Evolutionary conservation across 2,888 invertebrate genomes (phyloP).

Genomic region (Ichneumoninae sp.): DNA sequence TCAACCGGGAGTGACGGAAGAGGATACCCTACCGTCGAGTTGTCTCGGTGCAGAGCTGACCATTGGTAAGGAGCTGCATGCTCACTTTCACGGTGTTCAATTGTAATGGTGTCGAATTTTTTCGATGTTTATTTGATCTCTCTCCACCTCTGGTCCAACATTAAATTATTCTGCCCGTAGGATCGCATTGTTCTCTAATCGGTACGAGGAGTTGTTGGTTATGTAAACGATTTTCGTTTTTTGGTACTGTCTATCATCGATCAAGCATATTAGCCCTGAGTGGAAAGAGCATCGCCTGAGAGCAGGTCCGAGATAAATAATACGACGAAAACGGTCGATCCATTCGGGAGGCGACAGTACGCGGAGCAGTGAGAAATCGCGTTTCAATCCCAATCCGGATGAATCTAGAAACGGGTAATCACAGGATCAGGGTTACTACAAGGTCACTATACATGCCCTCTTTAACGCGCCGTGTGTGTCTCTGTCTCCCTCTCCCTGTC

Average conservation of each 20-base stretch:
- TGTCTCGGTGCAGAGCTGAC: not conserved
- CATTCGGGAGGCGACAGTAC: not conserved
- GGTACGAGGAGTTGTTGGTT: not conserved
- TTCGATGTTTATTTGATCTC: not conserved
- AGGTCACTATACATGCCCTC: constrained; percentile 63
- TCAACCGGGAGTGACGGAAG: no score
- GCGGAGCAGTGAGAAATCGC: constrained; percentile 20
- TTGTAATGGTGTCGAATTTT: not conserved
- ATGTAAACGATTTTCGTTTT: not conserved
- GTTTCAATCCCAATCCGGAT: constrained; percentile 51
- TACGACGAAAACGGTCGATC: not conserved
- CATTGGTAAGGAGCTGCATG: not conserved
- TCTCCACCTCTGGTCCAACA: not conserved
- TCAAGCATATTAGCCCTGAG: no score
- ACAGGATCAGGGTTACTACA: constrained; percentile 67
- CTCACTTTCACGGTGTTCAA: not conserved
- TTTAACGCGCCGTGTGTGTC: constrained; percentile 35
- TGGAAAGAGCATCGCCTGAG: no score
- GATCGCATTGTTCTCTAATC: constrained; percentile 30
- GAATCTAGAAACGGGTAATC: constrained; percentile 61
- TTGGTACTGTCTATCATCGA: no score
- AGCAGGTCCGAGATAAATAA: not conserved
- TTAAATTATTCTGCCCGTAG: constrained; percentile 27
- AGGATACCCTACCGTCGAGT: no score
- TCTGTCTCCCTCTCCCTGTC: constrained; percentile 6